phyloP scores from a whole-genome alignment of 2,888 invertebrate species.

The Sinohyriopsis cumingii region DNA sequence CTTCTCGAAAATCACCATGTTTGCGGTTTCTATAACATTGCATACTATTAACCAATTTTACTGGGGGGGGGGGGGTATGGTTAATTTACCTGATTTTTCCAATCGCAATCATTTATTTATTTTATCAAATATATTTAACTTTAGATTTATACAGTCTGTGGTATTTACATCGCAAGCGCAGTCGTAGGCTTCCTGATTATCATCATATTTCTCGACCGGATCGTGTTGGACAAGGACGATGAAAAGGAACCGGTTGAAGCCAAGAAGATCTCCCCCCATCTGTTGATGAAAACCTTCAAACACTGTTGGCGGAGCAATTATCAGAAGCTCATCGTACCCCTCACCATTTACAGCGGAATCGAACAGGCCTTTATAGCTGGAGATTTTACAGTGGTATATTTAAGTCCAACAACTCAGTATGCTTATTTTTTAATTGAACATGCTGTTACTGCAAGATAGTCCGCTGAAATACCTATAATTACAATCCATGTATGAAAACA shows the following conservation, averaged over 20 bases:
- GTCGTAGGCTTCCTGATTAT: constrained; percentile 89
- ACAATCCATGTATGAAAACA: too few relatives aligned
- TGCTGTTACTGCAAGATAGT: too few relatives aligned
- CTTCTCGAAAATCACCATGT: too few relatives aligned
- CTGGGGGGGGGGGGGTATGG: background rate
- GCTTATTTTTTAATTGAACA: too few relatives aligned
- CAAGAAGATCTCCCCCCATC: constrained; percentile 40
- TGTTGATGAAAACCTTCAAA: constrained; percentile 81
- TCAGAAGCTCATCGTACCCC: constrained; percentile 92
- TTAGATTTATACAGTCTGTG: constrained; percentile 86
- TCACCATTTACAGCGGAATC: constrained; percentile 97
- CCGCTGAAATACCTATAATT: too few relatives aligned
- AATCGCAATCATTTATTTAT: background rate
- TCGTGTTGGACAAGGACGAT: constrained; percentile 58
- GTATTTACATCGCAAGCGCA: constrained; percentile 91
- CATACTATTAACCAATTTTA: too few relatives aligned
- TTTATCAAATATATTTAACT: background rate
- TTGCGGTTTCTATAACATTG: too few relatives aligned
- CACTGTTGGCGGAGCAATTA: constrained; percentile 89
- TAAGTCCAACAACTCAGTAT: background rate
- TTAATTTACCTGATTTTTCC: background rate
- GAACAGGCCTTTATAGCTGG: constrained; percentile 98
- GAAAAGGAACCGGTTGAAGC: constrained; percentile 22
- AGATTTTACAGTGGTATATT: constrained; percentile 74
- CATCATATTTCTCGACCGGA: constrained; percentile 85